Base-by-base conservation (phyloP, 2,797 vertebrate genomes). In the Periophthalmus magnuspinnatus region DNA sequence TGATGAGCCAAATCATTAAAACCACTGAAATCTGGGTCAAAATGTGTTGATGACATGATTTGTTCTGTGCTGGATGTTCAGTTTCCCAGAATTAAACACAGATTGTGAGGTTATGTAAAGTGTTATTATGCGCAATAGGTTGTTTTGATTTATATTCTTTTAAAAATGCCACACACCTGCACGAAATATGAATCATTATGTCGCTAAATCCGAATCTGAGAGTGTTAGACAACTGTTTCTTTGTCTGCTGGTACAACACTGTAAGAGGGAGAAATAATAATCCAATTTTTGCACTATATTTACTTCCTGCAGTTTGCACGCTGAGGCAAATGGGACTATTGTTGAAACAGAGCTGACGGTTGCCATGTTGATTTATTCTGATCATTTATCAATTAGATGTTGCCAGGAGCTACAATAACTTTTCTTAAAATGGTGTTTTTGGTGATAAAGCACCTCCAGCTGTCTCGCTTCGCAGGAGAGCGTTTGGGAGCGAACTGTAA, bases 401-500 rank as follows among this genome's bases (percentile, higher is more conserved):
- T 52, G 50, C n/a, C 19, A 52, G 50, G 8, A 45, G 41, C 41
- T 45, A 8, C 50, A 21, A 19, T 50, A n/a, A 19, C 5, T 52
- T 52, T 52, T 19, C 19, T 52, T 21, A 52, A 52, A 52, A 45
- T 45, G 34, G 5, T 45, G n/a, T 48, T 52, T 21, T 52, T n/a
- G 21, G 50, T n/a, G 50, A n/a, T 17, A 50, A 17, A n/a, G 48
- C n/a, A 1, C 6, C 5, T 7, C 19, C 48, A 58, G 1, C 56
- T 33, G 14, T 68, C 68, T 63, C 41, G 32, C 21, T 60, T 84
- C 76, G 85, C 76, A 72, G 50, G 58, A 50, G 28, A 17, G 70
- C 75, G 74, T 75, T 79, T 71, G 14, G 36, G 77, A 66, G 56
- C 22, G 6, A 67, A 58, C 71, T 83, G 68, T 76, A 75, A 84